Conservation (phyloP, 2,888 invertebrate genomes). For the Meliscaeva auricollis region DNA sequence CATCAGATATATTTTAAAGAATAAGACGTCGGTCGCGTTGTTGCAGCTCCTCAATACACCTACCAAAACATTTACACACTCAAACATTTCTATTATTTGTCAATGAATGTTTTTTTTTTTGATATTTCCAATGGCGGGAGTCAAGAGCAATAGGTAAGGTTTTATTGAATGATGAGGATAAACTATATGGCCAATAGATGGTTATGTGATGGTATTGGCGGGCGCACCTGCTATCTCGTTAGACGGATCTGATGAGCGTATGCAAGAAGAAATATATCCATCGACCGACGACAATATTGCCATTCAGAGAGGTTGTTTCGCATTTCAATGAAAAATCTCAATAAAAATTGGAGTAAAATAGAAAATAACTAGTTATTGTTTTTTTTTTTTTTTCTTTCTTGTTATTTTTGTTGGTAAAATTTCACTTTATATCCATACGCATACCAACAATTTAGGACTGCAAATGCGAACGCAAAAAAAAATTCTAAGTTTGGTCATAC, state of each 20-base stretch:
- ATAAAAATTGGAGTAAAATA: slow-evolving; percentile 76
- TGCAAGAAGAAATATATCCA: slow-evolving; percentile 17
- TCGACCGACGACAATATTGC: slow-evolving; percentile 42
- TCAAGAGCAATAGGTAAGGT: not conserved
- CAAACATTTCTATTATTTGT: slow-evolving; percentile 29
- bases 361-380: slow-evolving; percentile 70
- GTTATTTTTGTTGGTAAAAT: slow-evolving; percentile 16
- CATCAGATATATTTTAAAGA: slow-evolving; percentile 12
- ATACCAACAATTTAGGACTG: slow-evolving; percentile 25
- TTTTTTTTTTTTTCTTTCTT: not conserved
- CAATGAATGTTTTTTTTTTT: slow-evolving; percentile 21
- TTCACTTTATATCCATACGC: slow-evolving; percentile 65
- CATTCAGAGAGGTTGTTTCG: slow-evolving; percentile 61
- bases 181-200: slow-evolving; percentile 15
- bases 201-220: slow-evolving; percentile 8
- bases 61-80: not conserved
- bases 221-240: slow-evolving; percentile 23
- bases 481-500: slow-evolving; percentile 25
- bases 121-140: not conserved
- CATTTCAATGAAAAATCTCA: slow-evolving; percentile 70
- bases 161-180: slow-evolving; percentile 34
- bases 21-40: slow-evolving; percentile 19
- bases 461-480: slow-evolving; percentile 33
- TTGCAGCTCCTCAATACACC: too few species aligned
- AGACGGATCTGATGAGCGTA: slow-evolving; percentile 24